Conservation (phyloP, 2,888 invertebrate genomes). For the Malacosoma neustria region DNA sequence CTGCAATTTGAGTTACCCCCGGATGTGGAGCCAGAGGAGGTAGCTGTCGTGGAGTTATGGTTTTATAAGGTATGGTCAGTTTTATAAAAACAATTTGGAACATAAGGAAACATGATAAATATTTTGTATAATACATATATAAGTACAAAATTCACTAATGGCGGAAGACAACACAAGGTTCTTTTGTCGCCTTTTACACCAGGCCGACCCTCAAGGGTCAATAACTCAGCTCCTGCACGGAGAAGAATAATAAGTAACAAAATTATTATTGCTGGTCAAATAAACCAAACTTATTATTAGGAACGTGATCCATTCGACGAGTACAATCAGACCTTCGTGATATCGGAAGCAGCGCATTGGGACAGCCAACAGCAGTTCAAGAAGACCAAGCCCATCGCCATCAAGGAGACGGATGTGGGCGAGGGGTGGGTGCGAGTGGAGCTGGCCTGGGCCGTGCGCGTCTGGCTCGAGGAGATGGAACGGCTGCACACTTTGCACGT, state of each 20-base stretch:
- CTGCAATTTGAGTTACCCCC: constrained; percentile 85
- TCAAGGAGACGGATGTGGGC: constrained; percentile 82
- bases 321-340: constrained; percentile 83
- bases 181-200: too few relatives aligned
- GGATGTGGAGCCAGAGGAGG: constrained; percentile 83
- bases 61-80: constrained; percentile 81
- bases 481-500: constrained; percentile 83
- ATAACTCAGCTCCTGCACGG: too few relatives aligned
- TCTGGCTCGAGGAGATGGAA: constrained; percentile 83
- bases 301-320: constrained; percentile 77
- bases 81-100: background rate
- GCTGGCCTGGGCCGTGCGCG: constrained; percentile 82
- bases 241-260: too few relatives aligned
- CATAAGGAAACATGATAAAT: too few relatives aligned
- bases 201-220: too few relatives aligned
- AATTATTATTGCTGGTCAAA: too few relatives aligned
- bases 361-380: constrained; percentile 80
- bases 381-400: constrained; percentile 86
- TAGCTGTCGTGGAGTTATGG: constrained; percentile 87
- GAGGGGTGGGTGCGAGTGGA: constrained; percentile 90
- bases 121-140: too few relatives aligned
- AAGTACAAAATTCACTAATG: too few relatives aligned
- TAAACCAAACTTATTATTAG: too few relatives aligned
- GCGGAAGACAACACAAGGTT: too few relatives aligned
- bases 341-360: constrained; percentile 87